These are phyloP conservation scores for Anagyrus pseudococci DNA, from an alignment of 2,888 invertebrate genomes.

Conservation along the genomic window DNA sequence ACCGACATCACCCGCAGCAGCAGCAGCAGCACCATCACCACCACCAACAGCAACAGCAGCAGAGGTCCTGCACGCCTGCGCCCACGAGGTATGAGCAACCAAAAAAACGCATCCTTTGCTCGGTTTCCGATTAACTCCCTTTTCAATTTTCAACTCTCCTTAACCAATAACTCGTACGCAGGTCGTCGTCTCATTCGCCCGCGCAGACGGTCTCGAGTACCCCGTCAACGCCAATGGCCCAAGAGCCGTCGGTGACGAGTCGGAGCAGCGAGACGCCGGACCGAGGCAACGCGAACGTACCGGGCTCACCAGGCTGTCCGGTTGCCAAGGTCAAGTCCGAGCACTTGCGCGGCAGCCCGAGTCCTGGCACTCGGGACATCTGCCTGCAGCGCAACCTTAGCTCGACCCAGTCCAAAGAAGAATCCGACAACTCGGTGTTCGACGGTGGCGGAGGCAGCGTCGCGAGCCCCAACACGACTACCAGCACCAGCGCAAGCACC, in stretches of 20 bases:
- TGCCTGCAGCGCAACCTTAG: slow-evolving; percentile 63
- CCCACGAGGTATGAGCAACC: slow-evolving; percentile 41
- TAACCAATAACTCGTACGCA: no score
- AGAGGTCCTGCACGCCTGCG: slow-evolving; percentile 53
- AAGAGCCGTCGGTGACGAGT: slow-evolving; percentile 45
- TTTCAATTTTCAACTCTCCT: slow-evolving; percentile 37
- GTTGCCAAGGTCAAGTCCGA: slow-evolving; percentile 60
- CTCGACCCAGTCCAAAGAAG: slow-evolving; percentile 58
- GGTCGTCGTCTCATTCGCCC: slow-evolving; percentile 65
- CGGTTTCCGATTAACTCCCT: slow-evolving; percentile 25
- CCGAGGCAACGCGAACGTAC: slow-evolving; percentile 68
- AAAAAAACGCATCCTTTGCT: background rate
- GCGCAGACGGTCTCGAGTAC: slow-evolving; percentile 60
- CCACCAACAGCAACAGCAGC: slow-evolving; percentile 48
- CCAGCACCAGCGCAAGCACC: background rate
- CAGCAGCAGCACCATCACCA: slow-evolving; percentile 51
- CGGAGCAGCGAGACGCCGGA: slow-evolving; percentile 31
- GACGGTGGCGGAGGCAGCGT: slow-evolving; percentile 61
- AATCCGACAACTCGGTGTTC: slow-evolving; percentile 66
- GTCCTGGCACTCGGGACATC: slow-evolving; percentile 64
- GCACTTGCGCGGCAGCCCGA: slow-evolving; percentile 65
- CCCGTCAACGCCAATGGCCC: slow-evolving; percentile 57
- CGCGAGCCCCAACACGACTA: background rate
- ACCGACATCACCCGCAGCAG: slow-evolving; percentile 48
- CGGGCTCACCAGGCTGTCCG: slow-evolving; percentile 74